Base-by-base conservation (phyloP, 1,140 invertebrate genomes). In the Nylanderia fulva region DNA sequence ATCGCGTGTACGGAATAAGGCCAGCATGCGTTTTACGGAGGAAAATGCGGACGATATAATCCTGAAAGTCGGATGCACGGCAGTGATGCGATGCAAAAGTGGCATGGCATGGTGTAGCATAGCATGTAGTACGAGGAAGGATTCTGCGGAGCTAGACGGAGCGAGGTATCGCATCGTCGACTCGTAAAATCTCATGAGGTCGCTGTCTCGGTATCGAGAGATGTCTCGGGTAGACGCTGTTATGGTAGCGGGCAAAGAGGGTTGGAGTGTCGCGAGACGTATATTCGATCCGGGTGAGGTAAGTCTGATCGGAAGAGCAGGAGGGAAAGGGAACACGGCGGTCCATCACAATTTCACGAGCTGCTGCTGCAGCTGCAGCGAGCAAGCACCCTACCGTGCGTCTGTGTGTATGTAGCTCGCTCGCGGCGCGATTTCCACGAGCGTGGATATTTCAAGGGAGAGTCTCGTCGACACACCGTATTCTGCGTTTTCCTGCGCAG, bases 101-200 rank as follows among this genome's bases (percentile, higher is more conserved):
- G 39, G 21, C 66, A 8, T 8, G 18, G 27, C 45, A 56, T 39
- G 11, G 52, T 48, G 42, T 52, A 71, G 60, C n/a, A 39, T 21
- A 60, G 29, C 2, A 48, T 48, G 39, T 11, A 18, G 27, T 15
- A 18, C 15, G 13, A 18, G 15, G n/a, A 3, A 33, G 36, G 69
- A n/a, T 7, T 56, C 33, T 18, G 15, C 18, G 68, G 24, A 42
- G 56, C 21, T 63, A 39, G 52, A 84, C n/a, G 21, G 69, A 21
- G 4, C 7, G 69, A 29, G 69, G 42, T 76, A 84, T 84, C 75
- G 61, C 74, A 86, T 87, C 86, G 84, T 48, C 69, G 76, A 56
- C 74, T 85, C 86, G 76, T 85, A 87, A 87, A 87, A 87, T 87
- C 76, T 86, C 75, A 74, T 85, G 86, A 79, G 84, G 71, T 87